Evolutionary conservation across 2,888 invertebrate species (phyloP), one percentile per base, ranked within the genome.

Genomic region (Lepidonotus clava): DNA sequence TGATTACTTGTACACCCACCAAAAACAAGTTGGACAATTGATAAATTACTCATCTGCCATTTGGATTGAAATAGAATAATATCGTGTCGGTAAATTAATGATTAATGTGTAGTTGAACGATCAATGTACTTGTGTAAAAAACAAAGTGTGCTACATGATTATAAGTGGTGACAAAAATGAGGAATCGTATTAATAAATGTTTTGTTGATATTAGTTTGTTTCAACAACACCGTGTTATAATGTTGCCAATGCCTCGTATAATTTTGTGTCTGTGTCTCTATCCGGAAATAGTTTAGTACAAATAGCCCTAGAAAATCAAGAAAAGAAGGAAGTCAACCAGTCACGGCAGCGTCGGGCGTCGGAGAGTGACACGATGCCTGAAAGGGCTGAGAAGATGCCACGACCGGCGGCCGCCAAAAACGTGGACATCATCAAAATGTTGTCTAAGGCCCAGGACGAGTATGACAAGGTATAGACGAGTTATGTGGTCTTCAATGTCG

Each of bases 361-460:
- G 21, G 92, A 91, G 87, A 91, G 91, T 61, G 92, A 92, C 86
- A 89, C 88, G 41, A 88, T 89, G 89, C 84, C 87, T 4, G 88
- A 88, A 24, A 46, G 80, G 28, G 86, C 77, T 36, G 86, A 86
- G 28, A 51, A 56, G 28, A 21, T 56, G 5, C 80, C 80, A 4
- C 41, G 80, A 0, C 85, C 85, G 8, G 77, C 77, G 38, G 24
- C 46, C 28, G 66, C 56, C 24, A 87, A 86, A 51, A 88, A 89
- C 61, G 94, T 94, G 41, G 95, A 95, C 90, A 95, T 95, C 80
- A 97, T 97, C 93, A 96, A 97, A 92, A 97, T 98, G 97, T 95
- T 98, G 88, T 97, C 96, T 86, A 97, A 97, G 94, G 98, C 98
- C 5, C 98, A 98, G 93, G 97, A 97, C 93, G 97, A 97, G 93